Evolutionary conservation across 2,113 vertebrate genomes (phyloP), one percentile per base, ranked within the genome.

Genomic region (Odocoileus hemionus): DNA sequence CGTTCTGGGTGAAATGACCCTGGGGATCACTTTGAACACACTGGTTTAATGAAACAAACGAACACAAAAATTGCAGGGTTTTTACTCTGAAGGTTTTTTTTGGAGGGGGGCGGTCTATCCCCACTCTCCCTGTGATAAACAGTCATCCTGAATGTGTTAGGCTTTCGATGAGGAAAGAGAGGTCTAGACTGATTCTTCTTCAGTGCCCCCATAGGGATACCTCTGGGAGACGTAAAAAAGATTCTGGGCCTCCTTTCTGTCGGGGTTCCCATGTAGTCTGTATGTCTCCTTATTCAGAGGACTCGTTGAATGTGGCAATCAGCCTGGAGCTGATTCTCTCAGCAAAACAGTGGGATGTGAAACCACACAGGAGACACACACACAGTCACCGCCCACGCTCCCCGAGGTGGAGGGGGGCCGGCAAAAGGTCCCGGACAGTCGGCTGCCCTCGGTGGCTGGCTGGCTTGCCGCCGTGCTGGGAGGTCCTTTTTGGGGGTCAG

Each of bases 361-460:
- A n/a, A n/a, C 28, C 52, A 80, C 76, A 70, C 36, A 60, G 45
- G 54, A 86, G 39, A 82, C 23, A 50, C 10, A 47, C 1, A 11
- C 60, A 45, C 12, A 25, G 4, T 58, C 47, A 78, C 83, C 1
- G 4, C 67, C 19, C 57, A 36, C 1, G 1, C 16, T 70, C 74
- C n/a, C 74, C 0, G 4, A 64, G 17, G 28, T 23, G 74, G 23
- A 19, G 16, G 28, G n/a, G 45, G n/a, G n/a, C n/a, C 50, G 39
- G 95, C 92, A 91, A 91, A 95, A 97, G 94, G 95, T 93, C 1
- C 11, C 26, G 5, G 84, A 36, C 43, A 28, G 0, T n/a, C 52
- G 79, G 79, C 82, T 94, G 88, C 79, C 83, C 52, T 50, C 23
- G 88, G 52, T 19, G 76, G 91, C 58, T 86, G 15, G 3, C 85